These are phyloP conservation scores for Megalops atlanticus DNA, from an alignment of 2,113 vertebrate genomes.

Conservation along the genomic window DNA sequence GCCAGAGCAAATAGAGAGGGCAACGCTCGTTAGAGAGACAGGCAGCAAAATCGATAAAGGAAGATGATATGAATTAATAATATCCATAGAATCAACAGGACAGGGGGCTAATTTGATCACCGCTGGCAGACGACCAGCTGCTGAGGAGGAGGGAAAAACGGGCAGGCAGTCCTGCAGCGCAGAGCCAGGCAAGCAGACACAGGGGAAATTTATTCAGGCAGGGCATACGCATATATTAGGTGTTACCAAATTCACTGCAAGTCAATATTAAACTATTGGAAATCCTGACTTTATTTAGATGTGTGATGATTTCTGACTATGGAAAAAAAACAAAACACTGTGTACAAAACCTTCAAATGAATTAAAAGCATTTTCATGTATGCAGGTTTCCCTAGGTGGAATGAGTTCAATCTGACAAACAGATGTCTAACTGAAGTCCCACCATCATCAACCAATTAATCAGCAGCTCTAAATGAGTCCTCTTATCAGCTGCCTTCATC, in stretches of 20 bases:
- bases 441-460: neutral
- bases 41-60: slow-evolving; percentile 45
- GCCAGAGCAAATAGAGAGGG: slow-evolving; percentile 40
- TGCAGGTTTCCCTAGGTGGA: neutral
- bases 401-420: neutral
- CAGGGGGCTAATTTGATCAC: slow-evolving; percentile 27
- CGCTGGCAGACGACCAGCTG: slow-evolving; percentile 1
- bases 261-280: neutral
- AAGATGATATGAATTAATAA: slow-evolving; percentile 49
- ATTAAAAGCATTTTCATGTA: neutral
- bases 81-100: slow-evolving; percentile 39
- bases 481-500: neutral
- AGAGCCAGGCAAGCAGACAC: neutral
- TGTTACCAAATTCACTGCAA: neutral
- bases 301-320: neutral
- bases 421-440: neutral
- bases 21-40: slow-evolving; percentile 40
- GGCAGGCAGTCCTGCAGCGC: neutral
- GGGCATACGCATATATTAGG: neutral
- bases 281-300: neutral
- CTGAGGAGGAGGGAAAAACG: neutral
- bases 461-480: neutral
- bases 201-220: neutral
- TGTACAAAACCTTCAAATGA: neutral
- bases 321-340: neutral